Evolutionary conservation across 2,113 vertebrate species (phyloP).

Genomic region (Petrocephalus microphthalmus): DNA sequence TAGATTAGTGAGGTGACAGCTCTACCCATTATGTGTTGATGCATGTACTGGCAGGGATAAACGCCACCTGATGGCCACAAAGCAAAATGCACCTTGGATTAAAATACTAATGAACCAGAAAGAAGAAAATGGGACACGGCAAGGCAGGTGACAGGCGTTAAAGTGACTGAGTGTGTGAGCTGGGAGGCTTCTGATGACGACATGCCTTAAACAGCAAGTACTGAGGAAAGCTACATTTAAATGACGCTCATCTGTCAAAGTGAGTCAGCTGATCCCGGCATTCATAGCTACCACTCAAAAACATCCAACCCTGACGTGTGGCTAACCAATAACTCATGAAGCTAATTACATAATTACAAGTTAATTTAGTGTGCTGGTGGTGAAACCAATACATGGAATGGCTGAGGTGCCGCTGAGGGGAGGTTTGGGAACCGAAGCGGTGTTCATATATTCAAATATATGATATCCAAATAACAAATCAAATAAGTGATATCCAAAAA

Average conservation of each 20-base stretch:
- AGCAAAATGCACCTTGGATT: too few species aligned
- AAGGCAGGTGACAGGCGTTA: not conserved
- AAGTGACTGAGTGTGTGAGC: too few species aligned
- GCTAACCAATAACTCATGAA: not conserved
- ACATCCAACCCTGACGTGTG: not conserved
- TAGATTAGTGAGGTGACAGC: not conserved
- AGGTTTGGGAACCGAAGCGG: not conserved
- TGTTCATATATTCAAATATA: too few species aligned
- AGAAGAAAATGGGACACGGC: not conserved
- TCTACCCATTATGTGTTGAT: not conserved
- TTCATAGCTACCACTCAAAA: not conserved
- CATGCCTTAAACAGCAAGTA: too few species aligned
- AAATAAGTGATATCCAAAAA: too few species aligned
- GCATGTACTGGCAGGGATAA: too few species aligned
- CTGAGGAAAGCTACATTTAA: not conserved
- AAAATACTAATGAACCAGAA: not conserved
- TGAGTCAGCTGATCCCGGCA: not conserved
- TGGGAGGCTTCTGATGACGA: too few species aligned
- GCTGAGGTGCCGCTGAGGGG: not conserved
- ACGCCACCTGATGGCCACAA: too few species aligned
- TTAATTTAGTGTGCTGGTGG: not conserved
- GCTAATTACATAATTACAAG: not conserved
- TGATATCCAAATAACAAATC: too few species aligned
- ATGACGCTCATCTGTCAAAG: not conserved
- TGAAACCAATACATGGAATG: not conserved